Base-by-base conservation (phyloP, 2,797 vertebrate genomes). In the Falco rusticolus region DNA sequence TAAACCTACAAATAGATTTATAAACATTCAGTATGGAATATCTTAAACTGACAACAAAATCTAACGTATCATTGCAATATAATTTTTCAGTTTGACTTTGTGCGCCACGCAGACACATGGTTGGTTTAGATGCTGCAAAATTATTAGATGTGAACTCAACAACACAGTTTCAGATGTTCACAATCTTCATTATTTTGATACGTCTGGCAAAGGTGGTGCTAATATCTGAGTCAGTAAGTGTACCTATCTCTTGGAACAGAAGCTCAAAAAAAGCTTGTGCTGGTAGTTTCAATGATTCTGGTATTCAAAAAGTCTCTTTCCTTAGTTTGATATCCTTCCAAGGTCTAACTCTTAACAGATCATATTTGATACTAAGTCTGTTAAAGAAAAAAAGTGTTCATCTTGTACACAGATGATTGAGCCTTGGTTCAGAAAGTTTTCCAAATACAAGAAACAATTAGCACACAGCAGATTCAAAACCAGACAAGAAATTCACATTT, bases 31-130 rank as follows among this genome's bases (percentile, higher is more conserved):
- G 25, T 13, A 4, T 70, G 41, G 61, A 59, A 10, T 43, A 74
- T 9, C 54, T 68, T 39, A 43, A 56, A 57, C 11, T 56, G 16
- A n/a, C 82, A 84, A 43, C 20, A 78, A 70, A 87, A 86, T 70
- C 29, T 21, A 66, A 66, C 18, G 20, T 60, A 41, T 13, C 0
- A 60, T 29, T 90, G 68, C n/a, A 51, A 50, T 7, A 13, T 5
- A 16, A 41, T 29, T 69, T 57, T 78, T 75, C 59, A 65, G 13
- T 57, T 71, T 54, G 59, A 87, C 17, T 68, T 84, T 59, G 53
- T 2, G 8, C n/a, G 28, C 34, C 21, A 53, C 0, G 0, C 25
- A 64, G 63, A 75, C 29, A 69, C 0, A 0, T 21, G 18, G 28
- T 3, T 70, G 16, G 9, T 72, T 89, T 47, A 72, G 75, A 25